Evolutionary conservation across 1,140 invertebrate species (phyloP), one percentile per base, ranked within the genome.

Genomic region (Atta texana): DNA sequence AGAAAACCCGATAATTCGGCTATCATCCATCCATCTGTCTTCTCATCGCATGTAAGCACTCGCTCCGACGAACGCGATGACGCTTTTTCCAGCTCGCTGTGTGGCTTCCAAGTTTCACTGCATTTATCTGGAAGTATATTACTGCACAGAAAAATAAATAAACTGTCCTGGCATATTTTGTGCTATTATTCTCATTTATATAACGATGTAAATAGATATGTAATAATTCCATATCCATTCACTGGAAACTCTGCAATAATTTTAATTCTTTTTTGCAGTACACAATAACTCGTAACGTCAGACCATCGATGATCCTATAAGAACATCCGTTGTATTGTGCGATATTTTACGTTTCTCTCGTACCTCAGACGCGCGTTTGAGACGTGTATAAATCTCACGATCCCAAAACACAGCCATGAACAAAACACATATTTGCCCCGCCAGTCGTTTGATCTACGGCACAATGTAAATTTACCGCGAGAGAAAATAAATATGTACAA

Each of bases 391-490:
- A 84, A 84, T 75, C 80, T 84, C 69, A 57, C 69, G 55, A 61
- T 84, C 80, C 69, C 80, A 75, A 84, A 84, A 84, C 80, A 69
- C 69, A 75, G 39, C 69, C 34, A 74, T 57, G 69, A 84, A 84
- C 80, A 63, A 84, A 84, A 75, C 53, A 84, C 90, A 92, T 91
- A 91, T 91, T 92, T 89, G 77, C 68, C 75, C 88, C 85, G 86
- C 88, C 89, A 92, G 85, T 82, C 89, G 81, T 91, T 77, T 92
- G 88, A 90, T 89, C 66, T 88, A 90, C 88, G 88, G 81, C n/a
- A 59, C 80, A 84, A 53, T 82, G 69, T 63, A 84, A 84, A 84
- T 75, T 75, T 75, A 49, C 80, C 69, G 39, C 39, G 16, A 21
- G 69, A 14, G 69, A 74, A 74, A 82, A 84, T 74, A 74, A 84